A percentile compares a stretch with the other conserved stretches of the same genome.
Conservation (phyloP, 2,888 invertebrate genomes). For the Phortica magna region DNA sequence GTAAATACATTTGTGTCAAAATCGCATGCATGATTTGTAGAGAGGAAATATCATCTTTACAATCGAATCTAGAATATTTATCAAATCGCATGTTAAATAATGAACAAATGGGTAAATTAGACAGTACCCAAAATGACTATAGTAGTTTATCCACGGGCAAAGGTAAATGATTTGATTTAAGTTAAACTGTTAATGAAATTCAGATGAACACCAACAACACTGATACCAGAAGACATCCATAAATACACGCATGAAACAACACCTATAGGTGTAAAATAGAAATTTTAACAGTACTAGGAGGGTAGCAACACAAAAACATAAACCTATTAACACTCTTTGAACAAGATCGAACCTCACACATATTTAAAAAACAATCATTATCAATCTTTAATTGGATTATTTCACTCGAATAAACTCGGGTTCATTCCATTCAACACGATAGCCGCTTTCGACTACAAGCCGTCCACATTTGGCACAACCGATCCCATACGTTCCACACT, state of each 20-base stretch:
- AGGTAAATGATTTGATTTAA: conserved; percentile 64
- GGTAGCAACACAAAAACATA: not conserved
- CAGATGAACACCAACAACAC: not conserved
- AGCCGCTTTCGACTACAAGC: conserved; percentile 78
- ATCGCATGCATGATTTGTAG: conserved; percentile 52
- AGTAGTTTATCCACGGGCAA: conserved; percentile 74
- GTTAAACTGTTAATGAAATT: conserved; percentile 4
- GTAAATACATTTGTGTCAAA: not conserved
- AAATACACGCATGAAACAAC: too few relatives aligned
- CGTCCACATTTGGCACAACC: conserved; percentile 75
- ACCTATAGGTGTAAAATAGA: too few relatives aligned
- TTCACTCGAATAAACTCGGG: not conserved
- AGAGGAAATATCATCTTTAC: conserved; percentile 78
- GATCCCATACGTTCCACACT: conserved; percentile 65
- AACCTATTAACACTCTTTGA: not conserved
- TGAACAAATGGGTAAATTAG: conserved; percentile 76
- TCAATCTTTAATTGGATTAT: too few relatives aligned
- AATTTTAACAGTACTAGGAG: too few relatives aligned
- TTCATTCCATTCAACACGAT: conserved; percentile 20
- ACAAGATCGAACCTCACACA: not conserved
- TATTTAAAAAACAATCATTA: not conserved
- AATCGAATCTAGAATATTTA: conserved; percentile 78
- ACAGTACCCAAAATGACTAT: conserved; percentile 71
- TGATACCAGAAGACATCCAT: not conserved
- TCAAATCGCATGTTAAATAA: conserved; percentile 77